phyloP scores from a whole-genome alignment of 1,140 invertebrate genomes.

The Andrena cerasifolii region DNA sequence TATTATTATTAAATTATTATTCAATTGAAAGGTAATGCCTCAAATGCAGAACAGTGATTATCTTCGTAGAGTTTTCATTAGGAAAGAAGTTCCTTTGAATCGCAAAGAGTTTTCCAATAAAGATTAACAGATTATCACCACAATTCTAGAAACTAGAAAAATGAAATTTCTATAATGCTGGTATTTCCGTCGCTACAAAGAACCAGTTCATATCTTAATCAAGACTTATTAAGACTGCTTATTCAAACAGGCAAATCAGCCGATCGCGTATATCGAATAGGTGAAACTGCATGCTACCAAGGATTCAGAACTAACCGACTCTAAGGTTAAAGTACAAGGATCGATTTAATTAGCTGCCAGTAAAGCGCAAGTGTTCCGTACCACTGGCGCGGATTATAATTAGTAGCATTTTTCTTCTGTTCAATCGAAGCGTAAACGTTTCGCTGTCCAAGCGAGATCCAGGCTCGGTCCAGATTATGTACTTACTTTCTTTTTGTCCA shows the following conservation, averaged over 20 bases:
- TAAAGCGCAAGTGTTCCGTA: conserved; percentile 2
- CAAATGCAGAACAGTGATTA: no score
- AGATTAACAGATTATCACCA: no score
- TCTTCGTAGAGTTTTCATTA: no score
- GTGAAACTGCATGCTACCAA: conserved; percentile 1
- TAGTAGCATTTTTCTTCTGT: background rate
- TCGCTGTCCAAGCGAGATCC: background rate
- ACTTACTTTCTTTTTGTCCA: background rate
- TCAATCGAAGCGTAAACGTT: background rate
- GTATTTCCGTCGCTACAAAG: no score
- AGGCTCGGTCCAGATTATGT: background rate
- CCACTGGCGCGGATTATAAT: background rate
- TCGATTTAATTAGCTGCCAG: conserved; percentile 71
- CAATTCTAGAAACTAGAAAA: background rate
- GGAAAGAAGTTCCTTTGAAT: no score
- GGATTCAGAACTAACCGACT: conserved; percentile 58
- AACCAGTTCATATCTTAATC: background rate
- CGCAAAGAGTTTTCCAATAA: background rate
- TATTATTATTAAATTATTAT: no score
- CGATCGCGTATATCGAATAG: background rate
- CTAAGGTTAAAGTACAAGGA: conserved; percentile 78
- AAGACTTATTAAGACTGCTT: background rate
- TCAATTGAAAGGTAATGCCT: no score
- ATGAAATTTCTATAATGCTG: background rate
- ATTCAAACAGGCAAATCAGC: background rate